Base-by-base conservation (phyloP, 2,888 invertebrate genomes). In the Athetis lepigone region DNA sequence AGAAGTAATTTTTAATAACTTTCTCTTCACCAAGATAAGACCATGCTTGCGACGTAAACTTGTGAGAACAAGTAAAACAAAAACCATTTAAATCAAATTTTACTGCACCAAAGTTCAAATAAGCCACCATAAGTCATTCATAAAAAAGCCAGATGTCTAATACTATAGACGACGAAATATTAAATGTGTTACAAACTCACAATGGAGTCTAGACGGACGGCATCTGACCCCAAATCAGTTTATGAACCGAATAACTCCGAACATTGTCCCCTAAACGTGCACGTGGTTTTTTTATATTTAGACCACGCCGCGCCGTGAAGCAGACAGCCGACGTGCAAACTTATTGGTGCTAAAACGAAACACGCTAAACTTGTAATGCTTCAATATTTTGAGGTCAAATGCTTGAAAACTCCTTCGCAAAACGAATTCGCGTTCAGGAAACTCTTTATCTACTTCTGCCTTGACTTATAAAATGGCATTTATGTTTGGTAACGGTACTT, bases 251-350 rank as follows among this genome's bases (percentile, higher is more conserved):
- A 75, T 77, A 56, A 58, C 50, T 76, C 75, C 78, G 88, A 85
- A 86, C 88, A 86, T 82, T 89, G 90, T 90, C 87, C 88, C 87
- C 86, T 77, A 81, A 77, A 64, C 64, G 66, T 84, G 84, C 92
- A 93, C 93, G 93, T 93, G 94, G 90, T 86, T 60, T 71, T 60
- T 71, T 76, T 90, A 89, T 82, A 88, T 88, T 86, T 90, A 89
- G 87, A 88, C 66, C 82, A 81, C 77, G 83, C 82, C 79, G 79
- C 77, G 83, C 82, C 79, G 79, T 80, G 70, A 52, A 67, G 52
- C 42, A 40, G 46, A 42, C 49, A 60, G 40, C 47, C 58, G 36
- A 46, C 23, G 46, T 57, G 43, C 47, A 54, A 61, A 58, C 37
- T 40, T 64, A 56, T n/a, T 50, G 29, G 18, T 57, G 33, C 25